Conservation (phyloP, 2,797 vertebrate species). For the Astyanax mexicanus region DNA sequence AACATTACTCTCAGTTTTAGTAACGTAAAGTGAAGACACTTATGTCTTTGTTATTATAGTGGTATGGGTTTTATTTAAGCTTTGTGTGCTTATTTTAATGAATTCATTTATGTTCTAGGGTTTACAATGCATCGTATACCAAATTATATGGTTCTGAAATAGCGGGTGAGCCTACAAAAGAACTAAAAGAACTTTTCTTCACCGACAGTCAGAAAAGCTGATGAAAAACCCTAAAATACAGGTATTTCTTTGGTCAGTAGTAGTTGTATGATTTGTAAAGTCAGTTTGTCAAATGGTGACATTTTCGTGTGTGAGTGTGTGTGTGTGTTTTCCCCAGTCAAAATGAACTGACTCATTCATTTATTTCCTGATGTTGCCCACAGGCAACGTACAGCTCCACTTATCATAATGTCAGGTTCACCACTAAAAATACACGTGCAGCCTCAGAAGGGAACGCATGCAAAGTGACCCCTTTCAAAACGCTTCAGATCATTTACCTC, state of each 20-base stretch:
- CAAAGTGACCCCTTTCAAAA: conserved; percentile 54
- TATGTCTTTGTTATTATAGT: too few relatives aligned
- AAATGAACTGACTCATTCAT: conserved; percentile 22
- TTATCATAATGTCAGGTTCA: conserved; percentile 52
- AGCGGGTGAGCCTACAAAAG: too few relatives aligned
- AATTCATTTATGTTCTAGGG: too few relatives aligned
- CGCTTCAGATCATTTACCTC: conserved; percentile 42
- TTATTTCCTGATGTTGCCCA: conserved; percentile 39
- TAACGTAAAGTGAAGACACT: too few relatives aligned
- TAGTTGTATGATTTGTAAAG: neutral
- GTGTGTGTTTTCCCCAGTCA: neutral
- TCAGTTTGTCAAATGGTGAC: too few relatives aligned
- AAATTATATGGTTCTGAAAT: too few relatives aligned
- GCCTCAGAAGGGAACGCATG: conserved; percentile 32
- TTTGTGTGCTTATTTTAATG: too few relatives aligned
- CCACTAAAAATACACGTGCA: conserved; percentile 57
- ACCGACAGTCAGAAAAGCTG: neutral
- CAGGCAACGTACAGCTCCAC: conserved; percentile 49
- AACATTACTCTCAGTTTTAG: too few relatives aligned
- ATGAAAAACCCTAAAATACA: neutral
- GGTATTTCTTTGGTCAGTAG: neutral
- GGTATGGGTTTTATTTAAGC: too few relatives aligned
- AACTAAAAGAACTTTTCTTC: too few relatives aligned
- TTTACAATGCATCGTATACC: too few relatives aligned
- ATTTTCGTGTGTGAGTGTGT: conserved; percentile 4